Evolutionary conservation across 2,888 invertebrate species (phyloP).

Genomic region (Cyclophora albipunctata): DNA sequence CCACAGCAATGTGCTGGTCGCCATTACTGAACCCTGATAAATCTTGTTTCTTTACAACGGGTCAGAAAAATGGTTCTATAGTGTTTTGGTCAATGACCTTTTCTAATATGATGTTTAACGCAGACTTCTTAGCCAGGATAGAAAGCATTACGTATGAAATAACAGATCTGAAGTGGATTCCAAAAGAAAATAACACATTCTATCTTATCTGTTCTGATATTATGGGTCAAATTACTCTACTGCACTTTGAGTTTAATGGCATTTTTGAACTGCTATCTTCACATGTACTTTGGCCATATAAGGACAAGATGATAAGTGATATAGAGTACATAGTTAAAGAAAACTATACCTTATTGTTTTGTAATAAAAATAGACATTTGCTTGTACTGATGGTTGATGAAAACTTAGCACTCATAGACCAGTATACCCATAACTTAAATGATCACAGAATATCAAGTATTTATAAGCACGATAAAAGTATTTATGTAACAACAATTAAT

Average conservation of each 20-base stretch:
- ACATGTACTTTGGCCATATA: slow-evolving; percentile 38
- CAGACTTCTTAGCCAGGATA: slow-evolving; percentile 25
- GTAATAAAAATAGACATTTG: slow-evolving; percentile 55
- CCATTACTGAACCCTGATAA: slow-evolving; percentile 27
- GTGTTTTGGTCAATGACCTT: slow-evolving; percentile 44
- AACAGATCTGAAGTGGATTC: slow-evolving; percentile 39
- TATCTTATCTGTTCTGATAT: slow-evolving; percentile 38
- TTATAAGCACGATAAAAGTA: slow-evolving; percentile 20
- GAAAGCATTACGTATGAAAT: slow-evolving; percentile 33
- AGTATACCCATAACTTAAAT: slow-evolving; percentile 45
- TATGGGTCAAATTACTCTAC: slow-evolving; percentile 37
- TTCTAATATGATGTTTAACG: slow-evolving; percentile 15
- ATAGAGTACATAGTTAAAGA: slow-evolving; percentile 27
- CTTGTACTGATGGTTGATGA: slow-evolving; percentile 37
- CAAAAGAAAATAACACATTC: slow-evolving; percentile 23
- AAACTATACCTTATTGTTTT: slow-evolving; percentile 39
- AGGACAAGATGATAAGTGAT: slow-evolving; percentile 48
- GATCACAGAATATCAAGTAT: slow-evolving; percentile 49
- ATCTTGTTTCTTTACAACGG: slow-evolving; percentile 48
- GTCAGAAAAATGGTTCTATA: slow-evolving; percentile 47
- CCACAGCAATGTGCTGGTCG: slow-evolving; percentile 50
- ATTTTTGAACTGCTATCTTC: slow-evolving; percentile 23
- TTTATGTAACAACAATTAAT: slow-evolving; percentile 43
- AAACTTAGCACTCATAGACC: slow-evolving; percentile 31
- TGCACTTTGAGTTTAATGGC: slow-evolving; percentile 30